Percentiles rank a stretch among this genome's conserved stretches.
Conservation (phyloP, 1,140 invertebrate genomes). For the Calliphora vicina region DNA sequence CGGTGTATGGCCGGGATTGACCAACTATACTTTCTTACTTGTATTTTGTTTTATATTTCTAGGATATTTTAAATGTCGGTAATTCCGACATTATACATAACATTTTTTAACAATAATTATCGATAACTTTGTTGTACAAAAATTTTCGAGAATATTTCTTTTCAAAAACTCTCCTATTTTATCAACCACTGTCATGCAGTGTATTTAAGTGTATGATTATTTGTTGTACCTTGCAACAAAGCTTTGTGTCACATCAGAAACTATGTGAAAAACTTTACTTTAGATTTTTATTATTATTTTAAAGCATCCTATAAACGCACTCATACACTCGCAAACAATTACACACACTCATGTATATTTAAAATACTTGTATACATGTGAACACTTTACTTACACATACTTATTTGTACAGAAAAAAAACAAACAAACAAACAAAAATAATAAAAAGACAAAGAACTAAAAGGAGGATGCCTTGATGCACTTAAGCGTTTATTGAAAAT, state of each 20-base stretch:
- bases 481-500: constrained; percentile 5
- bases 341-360: too few relatives aligned
- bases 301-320: background rate
- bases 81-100: too few relatives aligned
- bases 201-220: background rate
- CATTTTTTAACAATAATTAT: too few relatives aligned
- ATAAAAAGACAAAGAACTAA: background rate
- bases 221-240: background rate
- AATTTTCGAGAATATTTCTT: too few relatives aligned
- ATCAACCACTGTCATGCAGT: background rate
- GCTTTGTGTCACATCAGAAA: background rate
- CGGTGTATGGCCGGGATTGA: too few relatives aligned
- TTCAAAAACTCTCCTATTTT: too few relatives aligned
- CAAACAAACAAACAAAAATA: background rate
- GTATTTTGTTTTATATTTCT: too few relatives aligned
- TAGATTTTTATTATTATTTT: constrained; percentile 4
- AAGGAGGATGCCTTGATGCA: background rate
- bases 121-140: too few relatives aligned
- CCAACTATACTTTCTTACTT: too few relatives aligned
- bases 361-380: background rate
- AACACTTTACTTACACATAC: background rate
- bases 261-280: background rate
- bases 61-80: too few relatives aligned
- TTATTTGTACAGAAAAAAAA: background rate
- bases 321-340: too few relatives aligned